phyloP scores from a whole-genome alignment of 2,888 invertebrate genomes.

The Galerucella calmariensis region DNA sequence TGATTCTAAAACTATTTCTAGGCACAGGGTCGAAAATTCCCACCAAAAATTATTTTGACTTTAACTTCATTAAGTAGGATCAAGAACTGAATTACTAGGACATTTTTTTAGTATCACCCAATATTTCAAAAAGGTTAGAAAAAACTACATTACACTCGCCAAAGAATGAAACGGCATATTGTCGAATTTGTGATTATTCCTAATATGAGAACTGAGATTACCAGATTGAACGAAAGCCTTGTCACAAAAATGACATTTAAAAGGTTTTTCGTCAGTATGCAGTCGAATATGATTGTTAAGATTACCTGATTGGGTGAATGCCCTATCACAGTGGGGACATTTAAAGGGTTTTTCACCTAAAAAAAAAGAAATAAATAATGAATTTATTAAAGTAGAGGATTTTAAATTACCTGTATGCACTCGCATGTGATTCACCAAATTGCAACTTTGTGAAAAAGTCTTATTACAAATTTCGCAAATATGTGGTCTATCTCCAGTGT shows the following conservation, averaged over 20 bases:
- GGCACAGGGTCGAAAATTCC: too few species aligned
- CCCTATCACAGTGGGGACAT: constrained; percentile 63
- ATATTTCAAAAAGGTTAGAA: background rate
- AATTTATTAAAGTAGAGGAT: background rate
- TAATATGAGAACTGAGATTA: constrained; percentile 61
- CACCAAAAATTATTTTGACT: too few species aligned
- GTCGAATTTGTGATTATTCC: constrained; percentile 61
- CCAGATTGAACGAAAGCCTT: constrained; percentile 64
- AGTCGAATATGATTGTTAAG: constrained; percentile 63
- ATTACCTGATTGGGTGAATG: constrained; percentile 64
- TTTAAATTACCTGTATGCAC: constrained; percentile 59
- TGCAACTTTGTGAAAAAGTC: constrained; percentile 63
- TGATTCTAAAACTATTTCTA: constrained; percentile 1
- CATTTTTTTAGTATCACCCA: constrained; percentile 1
- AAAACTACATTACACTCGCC: constrained; percentile 17
- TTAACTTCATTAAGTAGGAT: background rate
- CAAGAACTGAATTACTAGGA: background rate
- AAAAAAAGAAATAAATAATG: constrained; percentile 17
- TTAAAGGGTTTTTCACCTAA: constrained; percentile 61
- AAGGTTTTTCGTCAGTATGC: constrained; percentile 63
- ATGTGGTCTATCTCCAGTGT: constrained; percentile 62
- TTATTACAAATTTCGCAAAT: constrained; percentile 62
- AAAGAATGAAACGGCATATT: constrained; percentile 14
- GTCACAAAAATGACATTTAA: constrained; percentile 63
- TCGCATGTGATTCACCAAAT: constrained; percentile 62